phyloP scores from a whole-genome alignment of 2,797 vertebrate species.

The Chrysocyon brachyurus region DNA sequence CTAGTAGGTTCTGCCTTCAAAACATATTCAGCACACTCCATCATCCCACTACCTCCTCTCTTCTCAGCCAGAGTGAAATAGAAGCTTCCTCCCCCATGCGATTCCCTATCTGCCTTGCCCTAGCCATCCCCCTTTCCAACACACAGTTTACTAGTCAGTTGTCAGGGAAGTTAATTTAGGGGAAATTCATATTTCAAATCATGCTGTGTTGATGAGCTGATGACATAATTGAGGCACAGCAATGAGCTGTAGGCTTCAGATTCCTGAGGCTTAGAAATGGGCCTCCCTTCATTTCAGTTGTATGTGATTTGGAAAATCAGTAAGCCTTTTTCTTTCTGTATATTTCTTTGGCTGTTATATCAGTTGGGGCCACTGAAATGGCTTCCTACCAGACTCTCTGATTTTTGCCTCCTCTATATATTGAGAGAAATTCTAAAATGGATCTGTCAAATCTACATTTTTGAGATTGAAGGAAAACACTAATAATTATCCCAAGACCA shows the following conservation, averaged over 20 bases:
- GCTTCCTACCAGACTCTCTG: neutral
- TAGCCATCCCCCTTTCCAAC: neutral
- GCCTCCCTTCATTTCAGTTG: no score
- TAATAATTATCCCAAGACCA: neutral
- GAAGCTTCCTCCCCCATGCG: accelerated
- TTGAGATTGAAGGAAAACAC: neutral
- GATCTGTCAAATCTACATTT: neutral
- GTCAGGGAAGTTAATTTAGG: neutral
- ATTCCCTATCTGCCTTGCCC: no score
- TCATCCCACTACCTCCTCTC: neutral
- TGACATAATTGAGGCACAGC: neutral
- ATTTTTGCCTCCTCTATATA: neutral
- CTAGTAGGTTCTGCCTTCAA: neutral
- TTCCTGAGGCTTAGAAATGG: neutral
- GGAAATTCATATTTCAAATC: neutral
- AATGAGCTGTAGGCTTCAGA: neutral
- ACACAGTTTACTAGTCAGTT: neutral
- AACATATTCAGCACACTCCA: neutral
- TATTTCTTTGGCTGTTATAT: neutral
- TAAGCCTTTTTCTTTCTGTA: neutral
- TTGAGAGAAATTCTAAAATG: neutral
- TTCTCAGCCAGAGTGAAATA: neutral
- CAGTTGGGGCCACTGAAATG: neutral
- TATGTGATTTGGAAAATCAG: neutral
- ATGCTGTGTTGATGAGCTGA: accelerated